A percentile compares a stretch with the other conserved stretches of the same genome.
Evolutionary conservation across 2,113 vertebrate genomes (phyloP).

Genomic region (Phyllostomus discolor): DNA sequence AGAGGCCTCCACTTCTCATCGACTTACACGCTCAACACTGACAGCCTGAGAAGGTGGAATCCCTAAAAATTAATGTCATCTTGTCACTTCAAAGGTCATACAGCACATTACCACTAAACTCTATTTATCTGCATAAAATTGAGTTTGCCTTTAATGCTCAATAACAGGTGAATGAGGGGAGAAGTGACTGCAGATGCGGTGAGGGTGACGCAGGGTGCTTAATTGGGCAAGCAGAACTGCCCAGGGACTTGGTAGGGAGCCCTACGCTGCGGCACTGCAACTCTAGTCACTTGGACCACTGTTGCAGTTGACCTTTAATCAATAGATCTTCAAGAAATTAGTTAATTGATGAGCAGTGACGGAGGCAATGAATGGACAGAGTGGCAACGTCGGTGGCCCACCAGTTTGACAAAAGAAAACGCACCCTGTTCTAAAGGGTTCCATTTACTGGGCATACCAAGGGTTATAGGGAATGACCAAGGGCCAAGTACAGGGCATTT

Average conservation of each 20-base stretch:
- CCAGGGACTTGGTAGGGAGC: slow-evolving; percentile 33
- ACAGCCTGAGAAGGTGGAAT: slow-evolving; percentile 78
- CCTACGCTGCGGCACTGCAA: not conserved
- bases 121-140: slow-evolving; percentile 78
- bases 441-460: not conserved
- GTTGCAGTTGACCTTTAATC: not conserved
- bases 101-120: slow-evolving; percentile 72
- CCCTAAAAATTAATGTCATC: slow-evolving; percentile 81
- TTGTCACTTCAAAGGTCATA: slow-evolving; percentile 79
- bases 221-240: slow-evolving; percentile 42
- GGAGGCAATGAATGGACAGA: not conserved
- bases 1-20: slow-evolving; percentile 71
- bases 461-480: not conserved
- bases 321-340: not conserved
- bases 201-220: not conserved
- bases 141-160: slow-evolving; percentile 75
- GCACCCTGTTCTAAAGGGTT: not conserved
- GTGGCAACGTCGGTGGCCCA: not conserved
- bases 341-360: not conserved
- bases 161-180: slow-evolving; percentile 48
- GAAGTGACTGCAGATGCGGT: not conserved
- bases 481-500: not conserved
- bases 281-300: not conserved
- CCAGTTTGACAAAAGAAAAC: not conserved
- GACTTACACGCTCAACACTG: slow-evolving; percentile 67